phyloP scores from a whole-genome alignment of 2,113 vertebrate species.

The Sprattus sprattus region DNA sequence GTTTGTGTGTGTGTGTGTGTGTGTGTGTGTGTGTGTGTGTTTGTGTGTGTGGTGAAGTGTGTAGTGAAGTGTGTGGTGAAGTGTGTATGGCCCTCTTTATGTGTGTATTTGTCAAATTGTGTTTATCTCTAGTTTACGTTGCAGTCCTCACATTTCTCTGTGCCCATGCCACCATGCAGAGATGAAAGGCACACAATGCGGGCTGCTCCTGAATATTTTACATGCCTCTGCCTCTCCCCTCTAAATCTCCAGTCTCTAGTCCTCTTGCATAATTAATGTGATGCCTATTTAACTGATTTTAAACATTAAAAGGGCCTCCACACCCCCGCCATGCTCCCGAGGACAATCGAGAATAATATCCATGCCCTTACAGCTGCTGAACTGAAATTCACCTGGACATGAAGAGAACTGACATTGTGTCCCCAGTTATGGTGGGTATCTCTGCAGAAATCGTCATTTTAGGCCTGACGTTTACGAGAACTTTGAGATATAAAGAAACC shows the following conservation, averaged over 20 bases:
- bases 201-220: slow-evolving; percentile 37
- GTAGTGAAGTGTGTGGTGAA: too few relatives aligned
- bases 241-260: slow-evolving; percentile 39
- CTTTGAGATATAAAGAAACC: not conserved
- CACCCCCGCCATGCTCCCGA: slow-evolving; percentile 20
- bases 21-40: too few relatives aligned
- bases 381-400: slow-evolving; percentile 16
- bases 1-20: too few relatives aligned
- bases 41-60: too few relatives aligned
- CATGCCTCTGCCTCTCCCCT: slow-evolving; percentile 19
- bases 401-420: slow-evolving; percentile 18
- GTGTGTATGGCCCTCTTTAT: too few relatives aligned
- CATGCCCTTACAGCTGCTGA: slow-evolving; percentile 40
- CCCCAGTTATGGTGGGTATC: not conserved
- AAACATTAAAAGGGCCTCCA: slow-evolving; percentile 46
- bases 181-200: slow-evolving; percentile 36
- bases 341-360: slow-evolving; percentile 25
- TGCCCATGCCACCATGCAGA: not conserved
- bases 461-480: too few relatives aligned
- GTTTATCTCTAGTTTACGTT: not conserved
- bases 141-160: not conserved
- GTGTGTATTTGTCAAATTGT: too few relatives aligned
- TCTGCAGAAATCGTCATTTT: too few relatives aligned
- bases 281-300: slow-evolving; percentile 47
- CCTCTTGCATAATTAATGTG: slow-evolving; percentile 45